Base-by-base conservation (phyloP, 2,888 invertebrate species). In the Noctua fimbriata region DNA sequence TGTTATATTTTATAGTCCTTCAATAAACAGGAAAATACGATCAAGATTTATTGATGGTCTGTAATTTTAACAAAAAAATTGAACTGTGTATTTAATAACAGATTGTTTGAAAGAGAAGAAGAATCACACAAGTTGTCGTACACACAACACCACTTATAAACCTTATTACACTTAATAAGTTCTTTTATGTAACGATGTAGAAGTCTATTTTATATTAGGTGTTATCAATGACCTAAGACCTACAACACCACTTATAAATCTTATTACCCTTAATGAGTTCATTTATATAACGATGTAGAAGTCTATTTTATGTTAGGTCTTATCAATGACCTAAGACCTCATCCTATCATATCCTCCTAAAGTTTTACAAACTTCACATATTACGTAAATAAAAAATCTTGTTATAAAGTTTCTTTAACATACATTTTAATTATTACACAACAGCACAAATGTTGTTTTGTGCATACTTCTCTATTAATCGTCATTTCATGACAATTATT, bases 251-350 rank as follows among this genome's bases (percentile, higher is more conserved):
- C 44, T 49, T 16, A 9, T 1, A 47, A 28, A 32, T 63, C 32
- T 32, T 6, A 63, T 63, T 63, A 63, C 12, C 16, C 66, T 41
- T 69, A 28, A 44, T 36, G 2, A 60, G n/a, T n/a, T 65, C 0
- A 24, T 16, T 10, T 58, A n/a, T 44, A 12, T 60, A 32, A 65
- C 21, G 16, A n/a, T n/a, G 6, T 14, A 36, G 36, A 66, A 1
- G 49, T 58, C 24, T 65, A 28, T 69, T 55, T 76, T 47, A 49
- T 55, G 28, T 28, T 47, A 28, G 18, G 16, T 52, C 24, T 81
- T 76, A 81, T 81, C 81, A 66, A 36, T 81, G 70, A 76, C 65
- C 47, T 69, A 3, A 58, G 69, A 81, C 69, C 55, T 76, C 32
- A 47, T 4, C 18, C 21, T 18, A 10, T 7, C 44, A 12, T 32